Evolutionary conservation across 2,797 vertebrate genomes (phyloP).

Genomic region (Oceanodroma leucorhoa): DNA sequence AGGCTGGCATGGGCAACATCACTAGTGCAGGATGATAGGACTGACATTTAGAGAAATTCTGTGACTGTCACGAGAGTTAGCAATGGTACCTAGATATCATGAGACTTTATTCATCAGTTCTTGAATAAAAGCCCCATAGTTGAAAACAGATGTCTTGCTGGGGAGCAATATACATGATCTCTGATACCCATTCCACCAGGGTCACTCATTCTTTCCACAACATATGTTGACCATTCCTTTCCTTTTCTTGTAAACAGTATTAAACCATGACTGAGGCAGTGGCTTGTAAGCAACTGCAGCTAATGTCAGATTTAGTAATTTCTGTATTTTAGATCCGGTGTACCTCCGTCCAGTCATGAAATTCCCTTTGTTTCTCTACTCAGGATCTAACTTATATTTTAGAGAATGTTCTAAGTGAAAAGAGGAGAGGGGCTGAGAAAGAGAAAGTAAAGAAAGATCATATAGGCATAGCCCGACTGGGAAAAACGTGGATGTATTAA

Average conservation of each 20-base stretch:
- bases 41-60: neutral
- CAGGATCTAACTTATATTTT: neutral
- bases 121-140: neutral
- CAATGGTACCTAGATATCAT: neutral
- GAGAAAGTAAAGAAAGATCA: neutral
- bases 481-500: neutral
- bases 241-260: constrained; percentile 28
- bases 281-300: neutral
- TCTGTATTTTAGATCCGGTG: neutral
- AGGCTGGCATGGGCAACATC: neutral
- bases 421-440: neutral
- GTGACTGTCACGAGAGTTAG: neutral
- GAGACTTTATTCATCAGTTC: neutral
- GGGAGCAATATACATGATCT: neutral
- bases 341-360: neutral
- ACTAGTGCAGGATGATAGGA: neutral
- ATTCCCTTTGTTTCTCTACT: neutral
- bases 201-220: constrained; percentile 46
- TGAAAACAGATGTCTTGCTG: constrained; percentile 40
- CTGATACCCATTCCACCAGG: constrained; percentile 22
- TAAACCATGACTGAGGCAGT: constrained; percentile 1
- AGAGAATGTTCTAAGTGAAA: neutral
- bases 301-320: neutral
- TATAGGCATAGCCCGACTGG: neutral
- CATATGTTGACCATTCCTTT: constrained; percentile 52